Base-by-base conservation (phyloP, 2,113 vertebrate species). In the Tenebrosternarchus preto region DNA sequence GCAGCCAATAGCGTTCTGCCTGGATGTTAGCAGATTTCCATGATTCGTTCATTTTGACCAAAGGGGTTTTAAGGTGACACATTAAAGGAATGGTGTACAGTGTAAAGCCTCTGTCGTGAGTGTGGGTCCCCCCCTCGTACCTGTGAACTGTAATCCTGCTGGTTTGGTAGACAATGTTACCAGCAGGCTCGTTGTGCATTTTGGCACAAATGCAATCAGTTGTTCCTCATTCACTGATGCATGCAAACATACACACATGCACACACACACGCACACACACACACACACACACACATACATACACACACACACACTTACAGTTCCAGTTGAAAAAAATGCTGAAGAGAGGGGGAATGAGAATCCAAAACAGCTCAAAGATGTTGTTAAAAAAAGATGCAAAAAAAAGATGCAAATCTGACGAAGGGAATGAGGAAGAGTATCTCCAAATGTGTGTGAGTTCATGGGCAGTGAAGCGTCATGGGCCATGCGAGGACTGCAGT, bases 1-100 rank as follows among this genome's bases (percentile, higher is more conserved):
- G 43, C 69, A 73, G 24, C 31, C 46, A 66, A 71, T 70, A 82
- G 57, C 78, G 46, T 75, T 61, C 22, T 27, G 43, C n/a, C 66
- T 64, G 43, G 57, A 73, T 27, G 29, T 66, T 56, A 66, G 33
- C 15, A 64, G 17, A 55, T 73, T 80, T 64, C 39, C 78, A 64
- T 71, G 68, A 59, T 55, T 68, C 46, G 22, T 72, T 33, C 36
- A 22, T 27, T 24, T 50, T 50, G 43, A 15, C 43, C 57, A 27
- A 31, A 63, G 19, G n/a, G 50, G 29, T 66, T 4, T 64, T 16
- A 33, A 25, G 15, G 22, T 7, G 11, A 29, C 43, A 50, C 9
- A 64, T 16, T 5, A 64, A 64, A 29, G 43, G 53, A 29, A 59
- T 36, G 22, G 39, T 24, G 2, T 59, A 60, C 55, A 74, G 72